Conservation (phyloP, 1,140 invertebrate species). For the Drosophila ercepeae region DNA sequence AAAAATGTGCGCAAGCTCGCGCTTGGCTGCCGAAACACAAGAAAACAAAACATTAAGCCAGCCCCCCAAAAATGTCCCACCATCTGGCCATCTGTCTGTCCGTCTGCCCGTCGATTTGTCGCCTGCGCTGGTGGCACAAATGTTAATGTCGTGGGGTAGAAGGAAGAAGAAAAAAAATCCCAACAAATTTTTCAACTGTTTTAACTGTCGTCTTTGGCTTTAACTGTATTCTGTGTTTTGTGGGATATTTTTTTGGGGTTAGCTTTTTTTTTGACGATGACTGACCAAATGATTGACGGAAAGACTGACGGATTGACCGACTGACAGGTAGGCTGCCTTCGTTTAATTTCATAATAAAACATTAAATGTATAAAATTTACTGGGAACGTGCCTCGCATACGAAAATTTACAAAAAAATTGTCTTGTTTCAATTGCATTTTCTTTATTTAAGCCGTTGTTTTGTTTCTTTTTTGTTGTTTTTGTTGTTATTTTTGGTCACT, state of each 20-base stretch:
- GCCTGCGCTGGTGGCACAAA: conserved; percentile 63
- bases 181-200: conserved; percentile 39
- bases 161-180: conserved; percentile 24
- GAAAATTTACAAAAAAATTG: conserved; percentile 55
- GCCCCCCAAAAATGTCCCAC: conserved; percentile 6
- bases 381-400: conserved; percentile 67
- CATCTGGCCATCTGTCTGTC: conserved; percentile 5
- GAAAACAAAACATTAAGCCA: conserved; percentile 29
- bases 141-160: conserved; percentile 63
- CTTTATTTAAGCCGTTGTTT: conserved; percentile 15
- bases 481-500: conserved; percentile 32
- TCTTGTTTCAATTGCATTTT: conserved; percentile 51
- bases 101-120: conserved; percentile 15
- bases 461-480: conserved; percentile 30
- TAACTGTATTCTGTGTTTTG: conserved; percentile 43
- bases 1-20: conserved; percentile 25
- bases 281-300: not conserved
- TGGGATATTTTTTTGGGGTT: conserved; percentile 14
- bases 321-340: conserved; percentile 33
- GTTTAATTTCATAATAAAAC: conserved; percentile 76
- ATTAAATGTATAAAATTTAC: conserved; percentile 75
- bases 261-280: conserved; percentile 25
- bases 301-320: conserved; percentile 24
- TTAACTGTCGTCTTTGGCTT: conserved; percentile 39
- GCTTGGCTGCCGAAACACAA: conserved; percentile 36